Percentiles rank a stretch among this genome's conserved stretches.
Evolutionary conservation across 2,113 vertebrate genomes (phyloP).

Genomic region (Prionailurus viverrinus): DNA sequence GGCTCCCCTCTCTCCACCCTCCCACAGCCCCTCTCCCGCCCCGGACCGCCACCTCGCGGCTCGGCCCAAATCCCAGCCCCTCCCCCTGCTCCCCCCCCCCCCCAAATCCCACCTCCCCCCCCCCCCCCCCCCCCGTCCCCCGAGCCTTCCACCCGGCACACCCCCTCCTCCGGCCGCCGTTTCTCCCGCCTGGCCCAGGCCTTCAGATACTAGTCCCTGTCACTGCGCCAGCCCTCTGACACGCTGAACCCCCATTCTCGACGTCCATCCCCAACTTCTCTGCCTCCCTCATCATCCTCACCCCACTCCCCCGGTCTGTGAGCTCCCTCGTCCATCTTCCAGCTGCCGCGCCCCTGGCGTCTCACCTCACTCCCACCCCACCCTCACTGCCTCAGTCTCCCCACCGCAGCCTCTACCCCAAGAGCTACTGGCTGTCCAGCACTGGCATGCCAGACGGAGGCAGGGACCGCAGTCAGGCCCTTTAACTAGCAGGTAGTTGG

Average conservation of each 20-base stretch:
- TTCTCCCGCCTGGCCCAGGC: neutral
- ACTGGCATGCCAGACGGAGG: neutral
- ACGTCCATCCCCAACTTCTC: neutral
- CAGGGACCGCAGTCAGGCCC: neutral
- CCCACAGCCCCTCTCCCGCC: constrained; percentile 29
- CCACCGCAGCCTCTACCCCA: neutral
- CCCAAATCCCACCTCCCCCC: too few relatives aligned
- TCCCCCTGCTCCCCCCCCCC: neutral
- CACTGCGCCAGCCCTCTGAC: neutral
- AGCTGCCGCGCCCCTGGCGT: neutral
- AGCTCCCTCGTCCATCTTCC: neutral
- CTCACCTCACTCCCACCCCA: neutral
- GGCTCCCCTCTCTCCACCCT: constrained; percentile 67
- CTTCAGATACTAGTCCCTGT: neutral
- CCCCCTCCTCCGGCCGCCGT: neutral
- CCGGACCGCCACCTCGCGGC: neutral
- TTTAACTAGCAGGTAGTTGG: neutral
- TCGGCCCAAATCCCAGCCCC: neutral
- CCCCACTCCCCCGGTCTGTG: neutral
- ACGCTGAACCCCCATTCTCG: neutral
- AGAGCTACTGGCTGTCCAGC: neutral
- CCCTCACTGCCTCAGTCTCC: neutral
- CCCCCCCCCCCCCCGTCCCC: neutral
- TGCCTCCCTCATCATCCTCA: neutral
- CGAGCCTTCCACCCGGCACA: neutral